Evolutionary conservation across 2,888 invertebrate species (phyloP).

Genomic region (Halictus quadricinctus): DNA sequence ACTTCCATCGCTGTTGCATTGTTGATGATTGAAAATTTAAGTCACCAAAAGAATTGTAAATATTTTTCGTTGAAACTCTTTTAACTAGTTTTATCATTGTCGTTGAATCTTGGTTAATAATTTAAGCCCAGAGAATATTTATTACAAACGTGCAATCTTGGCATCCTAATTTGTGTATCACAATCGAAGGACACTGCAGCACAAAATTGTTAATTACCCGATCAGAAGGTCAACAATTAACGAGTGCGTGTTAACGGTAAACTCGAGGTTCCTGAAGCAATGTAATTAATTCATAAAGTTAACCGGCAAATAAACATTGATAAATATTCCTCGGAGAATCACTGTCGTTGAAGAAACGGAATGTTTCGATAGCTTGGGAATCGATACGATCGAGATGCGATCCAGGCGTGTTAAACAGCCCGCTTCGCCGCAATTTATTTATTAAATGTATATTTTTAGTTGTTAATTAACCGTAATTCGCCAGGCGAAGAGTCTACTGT

Average conservation of each 20-base stretch:
- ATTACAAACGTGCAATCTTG: not conserved
- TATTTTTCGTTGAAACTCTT: not conserved
- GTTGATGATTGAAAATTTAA: not conserved
- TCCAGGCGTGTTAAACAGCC: constrained; percentile 4
- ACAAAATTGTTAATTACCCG: not conserved
- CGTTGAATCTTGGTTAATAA: not conserved
- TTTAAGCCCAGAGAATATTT: not conserved
- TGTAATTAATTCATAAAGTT: not conserved
- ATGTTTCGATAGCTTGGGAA: not conserved
- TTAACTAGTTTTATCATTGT: not conserved
- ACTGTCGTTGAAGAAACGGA: not conserved
- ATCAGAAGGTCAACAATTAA: not conserved
- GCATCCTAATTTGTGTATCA: not conserved
- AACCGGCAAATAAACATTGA: not conserved
- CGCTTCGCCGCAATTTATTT: constrained; percentile 10
- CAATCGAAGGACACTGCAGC: not conserved
- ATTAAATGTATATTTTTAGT: constrained; percentile 1
- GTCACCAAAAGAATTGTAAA: not conserved
- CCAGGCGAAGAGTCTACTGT: not conserved
- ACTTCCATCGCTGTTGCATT: not conserved
- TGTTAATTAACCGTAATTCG: constrained; percentile 19
- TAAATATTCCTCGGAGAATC: not conserved
- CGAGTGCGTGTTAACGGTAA: not conserved
- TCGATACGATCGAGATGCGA: constrained; percentile 20
- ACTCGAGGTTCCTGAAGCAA: not conserved